Percentiles rank a stretch among this genome's conserved stretches.
Evolutionary conservation across 2,888 invertebrate species (phyloP).

Genomic region (Hymenopus coronatus): DNA sequence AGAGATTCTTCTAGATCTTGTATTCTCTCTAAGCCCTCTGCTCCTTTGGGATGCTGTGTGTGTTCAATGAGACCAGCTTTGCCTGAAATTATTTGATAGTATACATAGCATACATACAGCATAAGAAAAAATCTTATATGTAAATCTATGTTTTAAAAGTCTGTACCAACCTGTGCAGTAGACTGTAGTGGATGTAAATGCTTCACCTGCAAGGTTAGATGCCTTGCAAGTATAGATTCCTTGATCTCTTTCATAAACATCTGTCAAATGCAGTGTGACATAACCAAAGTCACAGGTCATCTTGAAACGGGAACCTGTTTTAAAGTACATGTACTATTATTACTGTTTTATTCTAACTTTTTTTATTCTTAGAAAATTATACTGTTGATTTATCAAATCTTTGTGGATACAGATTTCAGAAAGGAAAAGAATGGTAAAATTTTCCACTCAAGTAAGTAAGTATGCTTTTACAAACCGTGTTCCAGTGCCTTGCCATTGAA

Average conservation of each 20-base stretch:
- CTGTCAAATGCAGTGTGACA: constrained; percentile 88
- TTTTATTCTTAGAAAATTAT: not conserved
- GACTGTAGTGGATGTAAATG: constrained; percentile 86
- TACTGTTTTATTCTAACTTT: not conserved
- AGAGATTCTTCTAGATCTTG: constrained; percentile 87
- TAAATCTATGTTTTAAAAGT: not conserved
- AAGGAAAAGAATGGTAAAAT: not conserved
- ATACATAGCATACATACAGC: not conserved
- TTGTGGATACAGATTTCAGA: not conserved
- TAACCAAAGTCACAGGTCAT: constrained; percentile 95
- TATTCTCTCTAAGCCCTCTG: constrained; percentile 86
- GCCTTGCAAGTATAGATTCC: constrained; percentile 93
- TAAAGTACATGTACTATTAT: not conserved
- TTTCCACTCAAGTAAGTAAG: not conserved
- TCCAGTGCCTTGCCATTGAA: constrained; percentile 86
- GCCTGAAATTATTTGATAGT: constrained; percentile 31
- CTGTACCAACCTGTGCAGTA: constrained; percentile 65
- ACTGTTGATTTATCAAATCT: not conserved
- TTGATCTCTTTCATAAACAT: constrained; percentile 89
- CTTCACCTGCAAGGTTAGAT: constrained; percentile 83
- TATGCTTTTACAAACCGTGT: constrained; percentile 55
- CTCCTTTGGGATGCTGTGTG: constrained; percentile 94
- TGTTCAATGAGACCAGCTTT: constrained; percentile 75
- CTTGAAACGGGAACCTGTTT: constrained; percentile 73
- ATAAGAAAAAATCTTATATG: not conserved